Evolutionary conservation across 2,888 invertebrate species (phyloP).

Genomic region (Heterodera filipjevi): DNA sequence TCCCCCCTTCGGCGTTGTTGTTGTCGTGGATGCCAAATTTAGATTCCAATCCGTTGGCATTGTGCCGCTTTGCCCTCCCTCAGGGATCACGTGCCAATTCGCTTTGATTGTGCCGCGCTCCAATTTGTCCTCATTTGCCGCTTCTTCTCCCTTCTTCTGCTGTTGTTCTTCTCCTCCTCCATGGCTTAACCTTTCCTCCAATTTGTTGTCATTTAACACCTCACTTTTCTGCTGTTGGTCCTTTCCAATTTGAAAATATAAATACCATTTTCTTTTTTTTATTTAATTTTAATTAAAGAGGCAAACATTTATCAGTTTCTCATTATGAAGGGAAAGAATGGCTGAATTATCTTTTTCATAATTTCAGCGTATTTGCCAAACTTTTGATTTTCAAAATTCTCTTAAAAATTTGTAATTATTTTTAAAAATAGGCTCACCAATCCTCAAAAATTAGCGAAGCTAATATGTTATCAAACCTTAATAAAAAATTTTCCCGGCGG

Average conservation of each 20-base stretch:
- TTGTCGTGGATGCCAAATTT: not conserved
- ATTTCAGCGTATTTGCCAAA: no score
- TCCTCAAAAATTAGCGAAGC: no score
- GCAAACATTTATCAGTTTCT: no score
- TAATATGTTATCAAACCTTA: no score
- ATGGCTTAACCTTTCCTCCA: not conserved
- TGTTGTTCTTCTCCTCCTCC: no score
- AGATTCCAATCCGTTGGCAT: not conserved
- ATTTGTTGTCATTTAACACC: not conserved
- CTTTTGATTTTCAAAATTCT: no score
- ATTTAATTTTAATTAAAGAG: no score
- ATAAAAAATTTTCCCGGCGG: no score
- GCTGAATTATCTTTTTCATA: no score
- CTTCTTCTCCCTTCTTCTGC: not conserved
- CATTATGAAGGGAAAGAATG: no score
- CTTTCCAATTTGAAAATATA: not conserved
- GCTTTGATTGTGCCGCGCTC: not conserved
- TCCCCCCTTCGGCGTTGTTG: not conserved
- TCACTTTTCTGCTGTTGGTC: not conserved
- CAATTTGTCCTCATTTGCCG: not conserved
- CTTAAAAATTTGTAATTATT: no score
- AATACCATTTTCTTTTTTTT: not conserved
- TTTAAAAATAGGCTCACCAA: no score
- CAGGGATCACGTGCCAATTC: not conserved
- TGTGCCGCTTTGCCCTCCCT: not conserved